These are phyloP conservation scores for Diplolepis rosae DNA, from an alignment of 2,888 invertebrate genomes.

Conservation along the genomic window DNA sequence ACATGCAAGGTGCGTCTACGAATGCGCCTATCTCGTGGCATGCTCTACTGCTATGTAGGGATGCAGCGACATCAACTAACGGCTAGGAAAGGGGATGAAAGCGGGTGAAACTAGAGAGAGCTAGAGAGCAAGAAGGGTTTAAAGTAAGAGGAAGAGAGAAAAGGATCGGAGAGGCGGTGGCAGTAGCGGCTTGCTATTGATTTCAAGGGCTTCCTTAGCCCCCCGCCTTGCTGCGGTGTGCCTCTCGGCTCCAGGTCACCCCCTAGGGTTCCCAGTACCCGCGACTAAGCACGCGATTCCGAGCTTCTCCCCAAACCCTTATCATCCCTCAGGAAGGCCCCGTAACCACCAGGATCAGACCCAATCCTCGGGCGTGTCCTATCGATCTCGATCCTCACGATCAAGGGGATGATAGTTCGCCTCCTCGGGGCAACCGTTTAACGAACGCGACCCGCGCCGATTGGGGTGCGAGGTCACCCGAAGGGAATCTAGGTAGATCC, in stretches of 20 bases:
- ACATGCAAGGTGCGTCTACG: conserved; percentile 15
- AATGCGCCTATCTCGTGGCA: conserved; percentile 34
- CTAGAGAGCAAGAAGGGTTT: conserved; percentile 28
- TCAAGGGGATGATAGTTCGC: not conserved
- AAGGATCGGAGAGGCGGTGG: conserved; percentile 66
- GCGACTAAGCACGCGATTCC: not conserved
- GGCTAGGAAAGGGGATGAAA: conserved; percentile 34
- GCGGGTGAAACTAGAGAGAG: conserved; percentile 1
- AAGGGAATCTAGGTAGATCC: conserved; percentile 24
- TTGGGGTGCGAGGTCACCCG: conserved; percentile 14
- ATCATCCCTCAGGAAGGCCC: too few species aligned
- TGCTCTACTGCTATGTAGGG: conserved; percentile 30
- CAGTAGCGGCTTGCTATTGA: conserved; percentile 72
- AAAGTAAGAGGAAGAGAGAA: conserved; percentile 41
- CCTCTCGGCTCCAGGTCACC: conserved; percentile 38
- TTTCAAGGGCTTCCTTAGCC: conserved; percentile 73
- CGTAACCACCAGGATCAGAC: not conserved
- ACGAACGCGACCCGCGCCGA: not conserved
- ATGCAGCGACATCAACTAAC: conserved; percentile 20
- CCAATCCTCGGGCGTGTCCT: not conserved
- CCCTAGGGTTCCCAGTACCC: conserved; percentile 18
- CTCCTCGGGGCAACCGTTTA: not conserved
- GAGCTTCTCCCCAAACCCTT: not conserved
- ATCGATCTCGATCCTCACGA: not conserved
- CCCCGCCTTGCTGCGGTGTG: conserved; percentile 52